A percentile compares a stretch with the other conserved stretches of the same genome.
phyloP scores from a whole-genome alignment of 2,888 invertebrate species.

The Agonopterix heracliana region DNA sequence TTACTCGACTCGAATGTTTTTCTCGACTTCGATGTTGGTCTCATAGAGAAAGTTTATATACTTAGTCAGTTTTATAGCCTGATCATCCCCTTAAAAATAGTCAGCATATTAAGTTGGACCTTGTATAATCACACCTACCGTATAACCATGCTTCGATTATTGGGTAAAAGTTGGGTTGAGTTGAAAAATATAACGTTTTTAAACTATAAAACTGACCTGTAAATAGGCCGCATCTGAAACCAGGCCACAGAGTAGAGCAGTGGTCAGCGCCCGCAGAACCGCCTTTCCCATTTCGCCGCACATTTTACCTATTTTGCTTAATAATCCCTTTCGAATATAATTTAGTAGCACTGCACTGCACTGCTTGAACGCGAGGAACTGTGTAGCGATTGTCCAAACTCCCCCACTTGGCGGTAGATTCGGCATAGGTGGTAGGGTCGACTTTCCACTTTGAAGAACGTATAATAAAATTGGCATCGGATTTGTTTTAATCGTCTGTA shows the following conservation, averaged over 20 bases:
- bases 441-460: neutral
- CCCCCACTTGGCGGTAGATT: conserved; percentile 24
- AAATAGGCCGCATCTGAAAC: conserved; percentile 68
- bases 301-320: conserved; percentile 32
- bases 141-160: too few species aligned
- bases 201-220: conserved; percentile 39
- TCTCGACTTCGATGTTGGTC: too few species aligned
- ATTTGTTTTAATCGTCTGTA: too few species aligned
- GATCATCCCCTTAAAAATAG: too few species aligned
- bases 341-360: conserved; percentile 2
- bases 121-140: too few species aligned
- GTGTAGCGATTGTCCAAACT: conserved; percentile 15
- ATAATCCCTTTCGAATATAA: conserved; percentile 4
- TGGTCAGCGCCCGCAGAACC: conserved; percentile 61
- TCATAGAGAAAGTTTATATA: too few species aligned
- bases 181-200: too few species aligned
- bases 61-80: too few species aligned
- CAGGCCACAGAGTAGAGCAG: conserved; percentile 60
- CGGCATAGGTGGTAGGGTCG: conserved; percentile 21
- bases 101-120: too few species aligned
- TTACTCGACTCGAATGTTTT: too few species aligned
- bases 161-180: too few species aligned
- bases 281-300: conserved; percentile 72
- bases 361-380: conserved; percentile 15
- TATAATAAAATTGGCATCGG: neutral